phyloP scores from a whole-genome alignment of 2,113 vertebrate species.

The Cottus gobio region DNA sequence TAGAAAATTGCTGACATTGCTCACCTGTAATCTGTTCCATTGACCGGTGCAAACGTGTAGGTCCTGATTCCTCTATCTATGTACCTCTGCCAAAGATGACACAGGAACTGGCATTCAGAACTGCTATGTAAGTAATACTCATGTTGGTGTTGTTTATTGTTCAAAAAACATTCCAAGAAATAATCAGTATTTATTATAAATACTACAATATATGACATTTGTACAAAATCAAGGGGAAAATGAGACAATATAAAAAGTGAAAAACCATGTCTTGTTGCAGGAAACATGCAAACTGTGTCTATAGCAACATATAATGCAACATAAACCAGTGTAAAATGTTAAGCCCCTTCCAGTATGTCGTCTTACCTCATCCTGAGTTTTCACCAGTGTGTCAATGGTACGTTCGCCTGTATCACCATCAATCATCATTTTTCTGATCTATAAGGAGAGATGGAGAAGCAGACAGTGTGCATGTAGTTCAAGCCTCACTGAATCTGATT shows the following conservation, averaged over 20 bases:
- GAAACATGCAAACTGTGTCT: neutral
- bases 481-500: slow-evolving; percentile 14
- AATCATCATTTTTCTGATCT: slow-evolving; percentile 98
- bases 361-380: slow-evolving; percentile 97
- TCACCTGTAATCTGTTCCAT: slow-evolving; percentile 99
- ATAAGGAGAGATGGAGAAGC: slow-evolving; percentile 17
- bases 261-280: neutral
- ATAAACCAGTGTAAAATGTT: neutral
- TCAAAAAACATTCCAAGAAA: neutral
- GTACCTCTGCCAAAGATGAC: slow-evolving; percentile 87
- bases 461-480: neutral
- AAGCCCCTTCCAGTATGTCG: neutral
- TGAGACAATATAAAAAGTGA: neutral
- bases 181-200: neutral
- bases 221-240: neutral
- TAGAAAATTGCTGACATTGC: neutral
- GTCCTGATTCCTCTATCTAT: slow-evolving; percentile 95
- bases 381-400: slow-evolving; percentile 95
- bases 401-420: slow-evolving; percentile 93
- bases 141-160: neutral
- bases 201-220: neutral
- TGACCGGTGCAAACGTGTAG: slow-evolving; percentile 96
- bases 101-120: slow-evolving; percentile 18
- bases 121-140: neutral
- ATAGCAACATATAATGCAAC: neutral